Conservation (phyloP, 2,888 invertebrate genomes). For the Oligia latruncula region DNA sequence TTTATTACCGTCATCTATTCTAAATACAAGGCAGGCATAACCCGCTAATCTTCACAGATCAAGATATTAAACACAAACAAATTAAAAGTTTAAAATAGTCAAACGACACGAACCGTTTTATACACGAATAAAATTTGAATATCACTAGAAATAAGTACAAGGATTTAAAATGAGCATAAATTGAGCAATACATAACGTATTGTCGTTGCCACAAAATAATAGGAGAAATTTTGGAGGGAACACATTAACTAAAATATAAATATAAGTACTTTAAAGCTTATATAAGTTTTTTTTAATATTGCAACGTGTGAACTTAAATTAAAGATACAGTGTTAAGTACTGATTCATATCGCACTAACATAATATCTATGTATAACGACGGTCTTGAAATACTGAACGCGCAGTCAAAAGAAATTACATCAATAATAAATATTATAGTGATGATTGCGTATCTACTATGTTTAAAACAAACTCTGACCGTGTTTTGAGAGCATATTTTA, state of each 20-base stretch:
- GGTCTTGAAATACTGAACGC: slow-evolving; percentile 49
- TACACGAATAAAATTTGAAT: slow-evolving; percentile 73
- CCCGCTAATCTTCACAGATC: slow-evolving; percentile 82
- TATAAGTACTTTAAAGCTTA: slow-evolving; percentile 78
- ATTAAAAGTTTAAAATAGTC: slow-evolving; percentile 56
- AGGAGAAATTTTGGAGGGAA: slow-evolving; percentile 77
- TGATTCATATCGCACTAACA: slow-evolving; percentile 71
- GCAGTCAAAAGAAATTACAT: slow-evolving; percentile 34
- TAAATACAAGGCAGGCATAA: slow-evolving; percentile 81
- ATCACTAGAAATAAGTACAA: slow-evolving; percentile 77
- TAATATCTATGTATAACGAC: slow-evolving; percentile 57
- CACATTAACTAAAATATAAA: slow-evolving; percentile 71
- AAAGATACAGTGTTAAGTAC: slow-evolving; percentile 64
- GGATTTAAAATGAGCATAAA: slow-evolving; percentile 83
- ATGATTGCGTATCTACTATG: slow-evolving; percentile 48
- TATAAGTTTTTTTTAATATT: slow-evolving; percentile 77
- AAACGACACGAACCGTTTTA: slow-evolving; percentile 58
- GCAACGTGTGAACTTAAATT: slow-evolving; percentile 78
- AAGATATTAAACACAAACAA: slow-evolving; percentile 74
- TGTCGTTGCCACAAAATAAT: slow-evolving; percentile 82
- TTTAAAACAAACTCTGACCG: background rate
- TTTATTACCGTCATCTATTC: slow-evolving; percentile 87
- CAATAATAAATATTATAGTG: slow-evolving; percentile 33
- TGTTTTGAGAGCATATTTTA: background rate
- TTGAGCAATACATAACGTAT: slow-evolving; percentile 88